Evolutionary conservation across 2,888 invertebrate genomes (phyloP).

Genomic region (Spilosoma lubricipeda): DNA sequence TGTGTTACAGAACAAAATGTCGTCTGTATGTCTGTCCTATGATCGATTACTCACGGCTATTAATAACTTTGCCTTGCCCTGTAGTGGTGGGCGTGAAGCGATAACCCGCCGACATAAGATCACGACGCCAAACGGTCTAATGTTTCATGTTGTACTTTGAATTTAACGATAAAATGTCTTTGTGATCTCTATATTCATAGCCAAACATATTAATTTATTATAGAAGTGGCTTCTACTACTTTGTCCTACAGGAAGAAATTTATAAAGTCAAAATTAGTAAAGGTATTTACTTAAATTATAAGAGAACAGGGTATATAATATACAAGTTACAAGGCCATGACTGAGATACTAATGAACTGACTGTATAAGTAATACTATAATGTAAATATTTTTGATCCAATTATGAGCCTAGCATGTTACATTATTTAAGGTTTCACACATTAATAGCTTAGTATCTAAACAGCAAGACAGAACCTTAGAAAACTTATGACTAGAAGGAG

Average conservation of each 20-base stretch:
- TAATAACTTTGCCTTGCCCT: slow-evolving; percentile 53
- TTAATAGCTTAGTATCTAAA: not conserved
- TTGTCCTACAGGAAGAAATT: not conserved
- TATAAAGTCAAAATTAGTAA: not conserved
- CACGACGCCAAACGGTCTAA: slow-evolving; percentile 76
- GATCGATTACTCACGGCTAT: slow-evolving; percentile 61
- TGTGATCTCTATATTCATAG: slow-evolving; percentile 33
- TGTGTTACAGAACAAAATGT: slow-evolving; percentile 20
- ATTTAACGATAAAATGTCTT: slow-evolving; percentile 40
- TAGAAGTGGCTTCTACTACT: not conserved
- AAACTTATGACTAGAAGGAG: not conserved
- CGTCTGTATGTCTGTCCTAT: slow-evolving; percentile 62
- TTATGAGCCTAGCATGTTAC: not conserved
- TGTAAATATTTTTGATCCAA: not conserved
- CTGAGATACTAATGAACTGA: not conserved
- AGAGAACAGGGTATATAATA: not conserved
- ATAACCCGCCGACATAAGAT: slow-evolving; percentile 72
- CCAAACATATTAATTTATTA: slow-evolving; percentile 36
- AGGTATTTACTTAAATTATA: not conserved
- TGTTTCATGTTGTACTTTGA: slow-evolving; percentile 41
- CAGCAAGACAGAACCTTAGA: not conserved
- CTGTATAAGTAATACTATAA: not conserved
- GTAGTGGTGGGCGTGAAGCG: slow-evolving; percentile 60
- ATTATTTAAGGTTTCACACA: not conserved
- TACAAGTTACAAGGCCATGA: not conserved